phyloP scores from a whole-genome alignment of 2,797 vertebrate species.

The Gallinago nigripennis region DNA sequence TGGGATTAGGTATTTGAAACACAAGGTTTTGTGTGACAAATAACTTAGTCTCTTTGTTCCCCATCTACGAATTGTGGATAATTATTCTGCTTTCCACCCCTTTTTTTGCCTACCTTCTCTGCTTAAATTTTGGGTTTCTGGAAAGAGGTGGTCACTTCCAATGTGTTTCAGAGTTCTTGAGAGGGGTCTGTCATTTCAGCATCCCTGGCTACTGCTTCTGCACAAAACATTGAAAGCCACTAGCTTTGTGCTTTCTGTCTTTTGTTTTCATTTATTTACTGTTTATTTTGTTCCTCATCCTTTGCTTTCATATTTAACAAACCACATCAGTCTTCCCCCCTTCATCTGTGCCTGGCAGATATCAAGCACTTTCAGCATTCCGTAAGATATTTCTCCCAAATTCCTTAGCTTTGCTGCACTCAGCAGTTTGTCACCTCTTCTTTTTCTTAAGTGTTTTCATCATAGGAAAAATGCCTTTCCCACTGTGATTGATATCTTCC shows the following conservation, averaged over 20 bases:
- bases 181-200: neutral
- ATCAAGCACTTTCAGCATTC: neutral
- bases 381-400: neutral
- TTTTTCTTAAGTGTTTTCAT: neutral
- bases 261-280: neutral
- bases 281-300: neutral
- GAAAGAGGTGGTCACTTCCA: neutral
- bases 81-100: neutral
- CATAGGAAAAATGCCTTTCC: neutral
- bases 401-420: neutral
- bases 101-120: neutral
- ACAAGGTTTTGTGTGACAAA: neutral
- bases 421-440: neutral
- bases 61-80: neutral
- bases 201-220: neutral
- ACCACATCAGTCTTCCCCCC: neutral
- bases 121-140: neutral
- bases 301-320: neutral
- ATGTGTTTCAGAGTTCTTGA: neutral
- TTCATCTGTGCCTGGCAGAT: neutral
- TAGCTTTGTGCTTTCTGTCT: neutral
- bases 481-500: neutral
- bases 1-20: neutral
- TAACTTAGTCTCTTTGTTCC: neutral
- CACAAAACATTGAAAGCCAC: neutral